Base-by-base conservation (phyloP, 2,888 invertebrate species). In the Myopa tessellatipennis region DNA sequence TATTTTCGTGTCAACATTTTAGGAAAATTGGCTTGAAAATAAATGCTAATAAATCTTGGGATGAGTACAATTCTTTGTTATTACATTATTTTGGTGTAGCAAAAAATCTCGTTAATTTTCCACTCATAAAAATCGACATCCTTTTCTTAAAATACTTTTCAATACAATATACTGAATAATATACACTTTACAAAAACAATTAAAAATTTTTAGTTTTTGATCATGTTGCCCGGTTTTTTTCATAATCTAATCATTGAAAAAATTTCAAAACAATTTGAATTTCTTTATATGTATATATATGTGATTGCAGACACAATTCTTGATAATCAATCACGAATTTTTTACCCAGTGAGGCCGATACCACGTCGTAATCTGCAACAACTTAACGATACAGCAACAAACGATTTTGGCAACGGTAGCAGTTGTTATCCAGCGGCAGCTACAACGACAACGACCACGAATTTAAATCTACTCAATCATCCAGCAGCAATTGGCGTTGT, bases 311-410 rank as follows among this genome's bases (percentile, higher is more conserved):
- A 86, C 74, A 81, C 84, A 79, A 83, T 85, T 58, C 86, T 85
- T 82, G 89, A 88, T 77, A 87, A 87, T 80, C 88, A 87, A 58
- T 79, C 80, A 80, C 85, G 88, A 55, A 89, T 85, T 80, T 88
- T 88, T 80, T 89, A 87, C 82, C 89, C 89, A 4, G 89, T 89
- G 38, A 86, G 89, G 52, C 89, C 89, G 61, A 87, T 89, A 81
- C 88, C 88, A 69, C 82, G 89, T 63, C 79, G 80, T 55, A 83
- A 78, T 82, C 83, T 80, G 80, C 83, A 72, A 78, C 81, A 80
- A 26, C 26, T 26, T 40, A 58, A 67, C 74, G 73, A 72, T 69
- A 67, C 72, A 16, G 16, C 50, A n/a, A 34, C 50, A 34, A 36
- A 36, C 71, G 71, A 69, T 26, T 69, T 60, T 38, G 60, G 40